These are phyloP conservation scores for Pachycephala philippinensis DNA, from an alignment of 2,113 vertebrate genomes.

Conservation along the genomic window DNA sequence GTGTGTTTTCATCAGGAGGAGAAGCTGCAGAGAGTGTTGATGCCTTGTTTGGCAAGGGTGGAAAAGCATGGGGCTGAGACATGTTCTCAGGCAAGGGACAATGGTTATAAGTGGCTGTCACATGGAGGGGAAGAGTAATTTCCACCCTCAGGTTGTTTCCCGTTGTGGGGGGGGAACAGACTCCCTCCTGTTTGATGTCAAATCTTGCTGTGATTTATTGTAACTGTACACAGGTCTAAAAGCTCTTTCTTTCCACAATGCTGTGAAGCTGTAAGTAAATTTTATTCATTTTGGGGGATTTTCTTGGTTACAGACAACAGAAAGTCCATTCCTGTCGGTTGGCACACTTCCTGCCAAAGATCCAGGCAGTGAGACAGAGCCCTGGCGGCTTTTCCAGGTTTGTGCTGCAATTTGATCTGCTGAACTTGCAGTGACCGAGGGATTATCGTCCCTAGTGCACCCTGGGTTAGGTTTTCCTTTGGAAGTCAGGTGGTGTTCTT, in stretches of 20 bases:
- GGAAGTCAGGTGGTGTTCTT: neutral
- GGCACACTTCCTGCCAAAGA: neutral
- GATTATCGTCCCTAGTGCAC: neutral
- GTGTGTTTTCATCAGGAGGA: neutral
- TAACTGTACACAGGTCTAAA: neutral
- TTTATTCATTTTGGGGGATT: neutral
- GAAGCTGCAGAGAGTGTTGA: neutral
- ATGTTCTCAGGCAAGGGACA: neutral
- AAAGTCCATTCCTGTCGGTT: neutral
- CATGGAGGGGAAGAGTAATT: neutral
- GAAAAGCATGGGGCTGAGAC: neutral
- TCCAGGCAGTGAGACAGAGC: neutral
- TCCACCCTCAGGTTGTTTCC: neutral
- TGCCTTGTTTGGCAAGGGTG: neutral
- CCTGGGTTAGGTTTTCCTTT: neutral
- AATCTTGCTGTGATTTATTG: neutral
- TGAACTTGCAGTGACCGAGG: neutral
- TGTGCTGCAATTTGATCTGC: neutral
- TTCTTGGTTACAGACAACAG: neutral
- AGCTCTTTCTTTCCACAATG: neutral
- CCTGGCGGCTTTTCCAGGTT: neutral
- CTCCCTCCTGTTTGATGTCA: neutral
- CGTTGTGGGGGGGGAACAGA: fast-evolving
- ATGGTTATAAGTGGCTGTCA: neutral
- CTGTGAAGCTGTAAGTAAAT: neutral